Conservation (phyloP, 2,797 vertebrate genomes). For the Myotis pilosus region DNA sequence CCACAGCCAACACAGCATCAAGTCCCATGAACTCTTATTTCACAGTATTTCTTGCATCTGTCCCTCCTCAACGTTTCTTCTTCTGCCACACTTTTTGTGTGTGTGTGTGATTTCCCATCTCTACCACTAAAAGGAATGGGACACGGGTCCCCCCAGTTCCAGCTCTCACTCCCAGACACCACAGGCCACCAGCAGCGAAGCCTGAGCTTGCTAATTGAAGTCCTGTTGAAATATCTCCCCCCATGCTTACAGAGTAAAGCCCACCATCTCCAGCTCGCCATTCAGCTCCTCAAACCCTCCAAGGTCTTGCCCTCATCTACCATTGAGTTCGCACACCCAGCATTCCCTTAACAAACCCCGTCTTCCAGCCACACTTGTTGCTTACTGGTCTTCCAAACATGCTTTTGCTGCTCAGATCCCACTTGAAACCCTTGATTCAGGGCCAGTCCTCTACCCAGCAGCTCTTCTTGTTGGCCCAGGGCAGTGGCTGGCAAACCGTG, state of each 20-base stretch:
- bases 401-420: background rate
- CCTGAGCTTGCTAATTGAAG: background rate
- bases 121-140: background rate
- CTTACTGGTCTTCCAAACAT: background rate
- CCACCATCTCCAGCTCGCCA: background rate
- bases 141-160: background rate
- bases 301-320: background rate
- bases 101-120: background rate
- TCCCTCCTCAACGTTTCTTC: background rate
- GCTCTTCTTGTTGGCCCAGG: background rate
- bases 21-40: background rate
- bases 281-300: background rate
- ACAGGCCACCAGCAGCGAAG: background rate
- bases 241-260: background rate
- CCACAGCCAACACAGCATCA: background rate
- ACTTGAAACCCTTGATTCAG: background rate
- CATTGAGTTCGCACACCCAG: background rate
- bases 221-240: background rate
- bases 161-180: background rate
- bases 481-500: accelerated
- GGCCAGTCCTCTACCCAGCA: background rate
- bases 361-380: background rate
- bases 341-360: background rate
- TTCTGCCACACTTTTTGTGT: background rate
- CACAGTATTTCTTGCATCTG: background rate